Evolutionary conservation across 1,140 invertebrate genomes (phyloP).

Genomic region (Aporrectodea caliginosa): DNA sequence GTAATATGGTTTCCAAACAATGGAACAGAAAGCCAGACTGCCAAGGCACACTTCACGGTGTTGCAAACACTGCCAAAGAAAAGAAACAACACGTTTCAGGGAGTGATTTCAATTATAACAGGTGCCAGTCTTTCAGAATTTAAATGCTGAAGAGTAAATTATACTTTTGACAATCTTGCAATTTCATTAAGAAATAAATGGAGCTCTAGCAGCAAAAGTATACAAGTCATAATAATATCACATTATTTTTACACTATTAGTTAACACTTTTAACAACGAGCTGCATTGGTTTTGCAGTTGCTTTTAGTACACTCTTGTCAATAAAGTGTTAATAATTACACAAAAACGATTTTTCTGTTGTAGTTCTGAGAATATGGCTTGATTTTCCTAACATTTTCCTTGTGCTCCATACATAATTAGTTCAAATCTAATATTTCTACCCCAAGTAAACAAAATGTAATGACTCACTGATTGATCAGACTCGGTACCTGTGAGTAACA

Average conservation of each 20-base stretch:
- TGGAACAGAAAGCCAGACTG: constrained; percentile 78
- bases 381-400: neutral
- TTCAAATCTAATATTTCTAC: neutral
- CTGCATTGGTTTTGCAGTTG: no score
- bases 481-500: constrained; percentile 73
- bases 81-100: neutral
- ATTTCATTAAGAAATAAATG: neutral
- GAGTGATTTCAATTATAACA: neutral
- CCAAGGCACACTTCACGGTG: constrained; percentile 75
- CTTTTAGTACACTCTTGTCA: no score
- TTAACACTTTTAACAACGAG: no score
- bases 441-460: neutral
- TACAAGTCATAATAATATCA: neutral
- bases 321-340: no score
- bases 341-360: neutral
- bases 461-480: constrained; percentile 34
- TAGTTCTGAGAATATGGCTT: neutral
- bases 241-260: no score
- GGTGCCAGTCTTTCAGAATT: neutral
- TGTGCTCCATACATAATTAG: neutral
- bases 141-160: neutral
- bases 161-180: neutral
- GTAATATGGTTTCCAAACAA: constrained; percentile 77
- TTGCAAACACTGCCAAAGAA: constrained; percentile 78
- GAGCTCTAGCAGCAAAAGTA: neutral